A percentile compares a stretch with the other conserved stretches of the same genome.
Conservation (phyloP, 2,113 vertebrate species). For the Rhinopithecus roxellana region DNA sequence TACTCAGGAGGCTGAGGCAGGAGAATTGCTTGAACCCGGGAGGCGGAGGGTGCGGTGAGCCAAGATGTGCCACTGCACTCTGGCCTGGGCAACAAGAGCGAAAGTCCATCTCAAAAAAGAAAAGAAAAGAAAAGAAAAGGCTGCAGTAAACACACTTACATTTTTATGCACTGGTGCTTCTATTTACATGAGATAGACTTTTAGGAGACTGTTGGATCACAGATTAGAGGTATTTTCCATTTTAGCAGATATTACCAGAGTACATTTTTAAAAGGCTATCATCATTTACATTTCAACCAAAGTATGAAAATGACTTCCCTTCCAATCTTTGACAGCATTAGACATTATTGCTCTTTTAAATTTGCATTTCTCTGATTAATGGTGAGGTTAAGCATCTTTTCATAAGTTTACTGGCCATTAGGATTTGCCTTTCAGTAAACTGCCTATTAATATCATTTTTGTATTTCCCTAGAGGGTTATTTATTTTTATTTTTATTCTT, state of each 20-base stretch:
- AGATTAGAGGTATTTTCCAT: conserved; percentile 28
- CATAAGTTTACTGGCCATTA: conserved; percentile 9
- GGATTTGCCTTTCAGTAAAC: not conserved
- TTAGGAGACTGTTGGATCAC: not conserved
- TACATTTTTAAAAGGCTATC: conserved; percentile 16
- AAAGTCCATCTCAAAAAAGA: too few species aligned
- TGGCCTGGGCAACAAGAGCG: too few species aligned
- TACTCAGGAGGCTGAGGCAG: too few species aligned
- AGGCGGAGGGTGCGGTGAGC: too few species aligned
- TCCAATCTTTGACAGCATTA: not conserved
- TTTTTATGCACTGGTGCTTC: not conserved
- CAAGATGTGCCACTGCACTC: too few species aligned
- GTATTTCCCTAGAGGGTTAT: not conserved
- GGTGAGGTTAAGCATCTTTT: conserved; percentile 45
- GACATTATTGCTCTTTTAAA: conserved; percentile 29
- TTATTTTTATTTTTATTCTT: not conserved
- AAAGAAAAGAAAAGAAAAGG: not conserved
- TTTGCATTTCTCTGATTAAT: conserved; percentile 44
- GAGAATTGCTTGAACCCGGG: too few species aligned
- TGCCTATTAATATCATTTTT: not conserved
- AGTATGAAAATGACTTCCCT: not conserved
- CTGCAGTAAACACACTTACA: not conserved
- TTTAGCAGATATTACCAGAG: conserved; percentile 33
- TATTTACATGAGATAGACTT: not conserved
- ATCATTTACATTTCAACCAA: conserved; percentile 33